Percentiles rank a stretch among this genome's conserved stretches.
These are phyloP conservation scores for Holotrichia oblita DNA, from an alignment of 1,140 invertebrate genomes.

Conservation along the genomic window DNA sequence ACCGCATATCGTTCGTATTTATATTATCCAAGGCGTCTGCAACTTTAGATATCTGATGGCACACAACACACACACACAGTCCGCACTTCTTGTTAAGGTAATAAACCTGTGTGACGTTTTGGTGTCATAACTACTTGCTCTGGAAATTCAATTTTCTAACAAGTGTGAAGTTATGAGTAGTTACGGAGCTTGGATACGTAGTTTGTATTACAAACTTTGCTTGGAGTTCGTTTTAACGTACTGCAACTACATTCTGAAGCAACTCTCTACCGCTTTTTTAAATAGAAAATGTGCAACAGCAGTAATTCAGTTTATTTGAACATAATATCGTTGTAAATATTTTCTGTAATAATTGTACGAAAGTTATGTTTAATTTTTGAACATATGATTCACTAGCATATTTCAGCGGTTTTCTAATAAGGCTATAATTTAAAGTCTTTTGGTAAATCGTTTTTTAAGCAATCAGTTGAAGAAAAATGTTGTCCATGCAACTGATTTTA, in stretches of 20 bases:
- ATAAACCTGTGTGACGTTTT: slow-evolving; percentile 25
- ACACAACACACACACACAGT: background rate
- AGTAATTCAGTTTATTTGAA: no score
- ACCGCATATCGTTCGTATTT: background rate
- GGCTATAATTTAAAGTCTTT: no score
- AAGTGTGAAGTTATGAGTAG: slow-evolving; percentile 20
- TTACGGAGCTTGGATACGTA: background rate
- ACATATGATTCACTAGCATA: no score
- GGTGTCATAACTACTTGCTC: background rate
- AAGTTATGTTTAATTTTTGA: no score
- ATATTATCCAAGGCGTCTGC: background rate
- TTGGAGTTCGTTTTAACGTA: background rate
- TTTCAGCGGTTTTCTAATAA: no score
- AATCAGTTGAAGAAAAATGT: no score
- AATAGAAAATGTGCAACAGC: no score
- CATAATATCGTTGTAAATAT: no score
- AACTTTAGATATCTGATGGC: background rate
- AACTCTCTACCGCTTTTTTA: no score
- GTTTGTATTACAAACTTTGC: background rate
- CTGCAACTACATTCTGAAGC: background rate
- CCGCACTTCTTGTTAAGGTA: background rate
- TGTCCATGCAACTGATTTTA: no score
- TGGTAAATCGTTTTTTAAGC: no score
- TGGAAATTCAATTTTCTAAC: slow-evolving; percentile 15
- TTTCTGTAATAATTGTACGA: no score